phyloP scores from a whole-genome alignment of 2,797 vertebrate species.

The Steatocranus sp. region DNA sequence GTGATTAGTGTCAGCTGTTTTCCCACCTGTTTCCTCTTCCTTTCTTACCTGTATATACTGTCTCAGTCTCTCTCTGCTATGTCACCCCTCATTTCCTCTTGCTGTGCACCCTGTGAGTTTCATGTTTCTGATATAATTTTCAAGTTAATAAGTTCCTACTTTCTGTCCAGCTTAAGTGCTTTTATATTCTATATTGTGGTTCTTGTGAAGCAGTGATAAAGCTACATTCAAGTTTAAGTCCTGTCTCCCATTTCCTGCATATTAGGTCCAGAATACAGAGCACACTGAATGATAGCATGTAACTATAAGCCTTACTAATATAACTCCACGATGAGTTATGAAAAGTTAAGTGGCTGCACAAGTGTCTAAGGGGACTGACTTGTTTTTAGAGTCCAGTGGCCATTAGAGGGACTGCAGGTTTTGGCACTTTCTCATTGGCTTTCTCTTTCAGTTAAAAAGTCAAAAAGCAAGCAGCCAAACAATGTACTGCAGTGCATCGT shows the following conservation, averaged over 20 bases:
- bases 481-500: rapidly evolving
- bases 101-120: background rate
- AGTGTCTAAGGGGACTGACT: background rate
- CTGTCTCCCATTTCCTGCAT: background rate
- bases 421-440: background rate
- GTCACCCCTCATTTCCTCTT: background rate
- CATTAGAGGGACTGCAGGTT: background rate
- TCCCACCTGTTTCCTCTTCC: background rate
- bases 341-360: rapidly evolving
- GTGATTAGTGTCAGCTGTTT: background rate
- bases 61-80: background rate
- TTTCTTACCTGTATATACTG: background rate
- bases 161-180: background rate
- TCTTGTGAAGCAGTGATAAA: background rate
- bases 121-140: background rate
- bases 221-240: rapidly evolving
- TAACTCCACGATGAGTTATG: background rate
- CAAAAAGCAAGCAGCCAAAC: background rate
- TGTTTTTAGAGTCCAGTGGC: background rate
- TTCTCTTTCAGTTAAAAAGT: background rate
- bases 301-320: background rate
- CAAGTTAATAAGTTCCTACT: background rate
- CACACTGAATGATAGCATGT: background rate
- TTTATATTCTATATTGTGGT: background rate
- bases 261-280: background rate